Percentiles rank a stretch among this genome's conserved stretches.
Conservation (phyloP, 1,140 invertebrate genomes). For the Zaprionus gabonicus region DNA sequence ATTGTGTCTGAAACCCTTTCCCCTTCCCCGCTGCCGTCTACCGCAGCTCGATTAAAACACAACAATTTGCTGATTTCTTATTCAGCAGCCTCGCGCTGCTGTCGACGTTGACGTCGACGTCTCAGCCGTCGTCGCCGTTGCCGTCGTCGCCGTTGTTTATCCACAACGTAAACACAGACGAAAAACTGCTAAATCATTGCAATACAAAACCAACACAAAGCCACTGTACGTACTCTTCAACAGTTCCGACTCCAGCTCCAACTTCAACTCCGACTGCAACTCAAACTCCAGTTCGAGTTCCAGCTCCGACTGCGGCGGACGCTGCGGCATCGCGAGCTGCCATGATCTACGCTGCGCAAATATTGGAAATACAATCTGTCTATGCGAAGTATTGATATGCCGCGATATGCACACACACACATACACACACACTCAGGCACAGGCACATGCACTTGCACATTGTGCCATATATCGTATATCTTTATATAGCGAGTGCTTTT, state of each 20-base stretch:
- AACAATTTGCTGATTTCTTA: conserved; percentile 82
- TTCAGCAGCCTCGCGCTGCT: conserved; percentile 49
- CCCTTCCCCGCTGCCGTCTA: neutral
- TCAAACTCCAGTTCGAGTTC: neutral
- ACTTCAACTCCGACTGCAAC: neutral
- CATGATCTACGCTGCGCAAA: conserved; percentile 72
- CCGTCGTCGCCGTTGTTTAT: conserved; percentile 55
- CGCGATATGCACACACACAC: conserved; percentile 19
- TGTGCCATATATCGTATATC: conserved; percentile 17
- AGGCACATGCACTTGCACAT: conserved; percentile 15
- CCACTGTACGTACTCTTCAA: conserved; percentile 39
- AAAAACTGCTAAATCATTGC: conserved; percentile 83
- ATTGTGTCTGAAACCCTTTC: conserved; percentile 25
- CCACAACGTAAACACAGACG: conserved; percentile 82
- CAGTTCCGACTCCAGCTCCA: conserved; percentile 10
- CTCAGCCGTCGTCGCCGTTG: neutral
- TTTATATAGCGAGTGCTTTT: conserved; percentile 64
- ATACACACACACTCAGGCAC: conserved; percentile 11
- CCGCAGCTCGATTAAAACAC: conserved; percentile 74
- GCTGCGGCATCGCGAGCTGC: conserved; percentile 10
- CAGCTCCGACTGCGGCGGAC: neutral
- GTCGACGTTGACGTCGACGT: neutral
- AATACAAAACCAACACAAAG: conserved; percentile 81
- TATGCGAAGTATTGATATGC: conserved; percentile 81
- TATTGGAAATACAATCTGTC: conserved; percentile 82